Conservation (phyloP, 2,888 invertebrate genomes). For the Polia nebulosa region DNA sequence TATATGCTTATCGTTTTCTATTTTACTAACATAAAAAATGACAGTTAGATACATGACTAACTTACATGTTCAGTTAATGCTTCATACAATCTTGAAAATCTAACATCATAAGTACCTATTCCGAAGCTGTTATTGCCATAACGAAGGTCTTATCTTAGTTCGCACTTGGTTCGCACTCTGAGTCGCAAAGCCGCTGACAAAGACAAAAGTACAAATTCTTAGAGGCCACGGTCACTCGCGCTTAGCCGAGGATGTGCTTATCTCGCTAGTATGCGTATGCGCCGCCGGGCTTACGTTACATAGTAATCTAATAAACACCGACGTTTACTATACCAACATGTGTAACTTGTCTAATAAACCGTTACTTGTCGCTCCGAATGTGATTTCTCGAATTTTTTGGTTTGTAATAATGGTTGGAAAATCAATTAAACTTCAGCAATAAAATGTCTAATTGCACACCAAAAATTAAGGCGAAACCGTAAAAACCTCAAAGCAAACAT, state of each 20-base stretch:
- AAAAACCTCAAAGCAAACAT: conserved; percentile 84
- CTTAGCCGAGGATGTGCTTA: conserved; percentile 54
- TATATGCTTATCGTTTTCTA: too few relatives aligned
- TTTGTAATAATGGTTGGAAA: conserved; percentile 71
- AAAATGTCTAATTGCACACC: conserved; percentile 80
- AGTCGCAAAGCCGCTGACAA: conserved; percentile 38
- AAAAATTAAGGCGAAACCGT: conserved; percentile 86
- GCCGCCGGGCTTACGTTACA: conserved; percentile 48
- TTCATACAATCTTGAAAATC: neutral
- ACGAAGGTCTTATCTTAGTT: conserved; percentile 6
- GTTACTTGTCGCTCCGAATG: conserved; percentile 58
- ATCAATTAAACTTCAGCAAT: conserved; percentile 77
- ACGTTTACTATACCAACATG: conserved; percentile 55
- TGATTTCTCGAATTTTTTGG: conserved; percentile 68
- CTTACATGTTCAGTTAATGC: neutral
- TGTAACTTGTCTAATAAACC: conserved; percentile 62
- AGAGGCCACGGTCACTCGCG: conserved; percentile 50
- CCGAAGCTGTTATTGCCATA: conserved; percentile 2
- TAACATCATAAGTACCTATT: neutral
- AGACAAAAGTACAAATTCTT: conserved; percentile 36
- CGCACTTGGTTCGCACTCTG: conserved; percentile 1
- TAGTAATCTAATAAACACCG: conserved; percentile 57
- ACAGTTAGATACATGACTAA: neutral
- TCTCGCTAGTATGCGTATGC: conserved; percentile 39
- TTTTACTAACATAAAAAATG: too few relatives aligned